A percentile compares a stretch with the other conserved stretches of the same genome.
Conservation (phyloP, 2,797 vertebrate species). For the Sternotherus odoratus region DNA sequence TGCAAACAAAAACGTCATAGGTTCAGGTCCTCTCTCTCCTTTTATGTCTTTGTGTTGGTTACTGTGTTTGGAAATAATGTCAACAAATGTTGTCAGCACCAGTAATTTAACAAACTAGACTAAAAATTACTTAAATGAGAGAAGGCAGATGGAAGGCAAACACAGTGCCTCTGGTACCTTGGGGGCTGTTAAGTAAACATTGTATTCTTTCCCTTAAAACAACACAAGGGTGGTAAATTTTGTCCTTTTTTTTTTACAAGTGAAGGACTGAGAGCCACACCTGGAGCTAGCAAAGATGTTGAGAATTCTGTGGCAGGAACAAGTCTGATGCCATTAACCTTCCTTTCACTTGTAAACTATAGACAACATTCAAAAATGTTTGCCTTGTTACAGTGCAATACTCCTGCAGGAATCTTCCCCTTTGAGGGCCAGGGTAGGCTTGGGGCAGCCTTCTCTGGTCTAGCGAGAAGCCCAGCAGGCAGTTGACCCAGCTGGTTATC, state of each 20-base stretch:
- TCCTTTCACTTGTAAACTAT: not conserved
- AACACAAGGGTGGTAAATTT: conserved; percentile 16
- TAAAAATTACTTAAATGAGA: conserved; percentile 4
- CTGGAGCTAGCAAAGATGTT: not conserved
- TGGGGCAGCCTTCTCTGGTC: not conserved
- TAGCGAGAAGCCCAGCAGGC: not conserved
- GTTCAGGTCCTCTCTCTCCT: not conserved
- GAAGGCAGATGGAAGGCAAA: not conserved
- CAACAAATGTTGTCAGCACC: not conserved
- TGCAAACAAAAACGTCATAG: not conserved
- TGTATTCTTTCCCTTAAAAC: not conserved
- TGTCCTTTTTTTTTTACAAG: not conserved
- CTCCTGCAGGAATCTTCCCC: not conserved
- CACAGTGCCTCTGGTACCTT: rapidly evolving
- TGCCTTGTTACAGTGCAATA: not conserved
- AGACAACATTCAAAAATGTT: not conserved
- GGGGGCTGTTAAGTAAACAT: not conserved
- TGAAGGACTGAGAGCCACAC: not conserved
- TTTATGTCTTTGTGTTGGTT: not conserved
- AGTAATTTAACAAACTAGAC: not conserved
- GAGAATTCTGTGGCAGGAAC: not conserved
- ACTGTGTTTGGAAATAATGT: not conserved
- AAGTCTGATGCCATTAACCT: not conserved
- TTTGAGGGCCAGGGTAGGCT: not conserved
- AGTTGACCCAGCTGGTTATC: not conserved